A percentile compares a stretch with the other conserved stretches of the same genome.
Evolutionary conservation across 30 jellyfish, hydroid and myxozoan genomes (phyloP).

Genomic region (Pseudorhiza aurosa): DNA sequence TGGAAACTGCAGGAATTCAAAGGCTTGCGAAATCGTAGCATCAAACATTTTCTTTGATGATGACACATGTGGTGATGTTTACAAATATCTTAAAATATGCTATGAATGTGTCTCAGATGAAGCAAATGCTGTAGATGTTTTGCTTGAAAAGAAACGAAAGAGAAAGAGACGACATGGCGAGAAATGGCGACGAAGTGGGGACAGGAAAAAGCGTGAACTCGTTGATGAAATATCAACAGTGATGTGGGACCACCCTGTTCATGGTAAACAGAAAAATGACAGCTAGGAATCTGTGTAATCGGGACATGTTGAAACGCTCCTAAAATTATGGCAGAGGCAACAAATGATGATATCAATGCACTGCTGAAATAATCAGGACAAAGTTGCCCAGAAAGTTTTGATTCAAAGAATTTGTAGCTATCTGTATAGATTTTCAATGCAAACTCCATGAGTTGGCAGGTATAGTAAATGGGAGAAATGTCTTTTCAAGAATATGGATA

Average conservation of each 20-base stretch:
- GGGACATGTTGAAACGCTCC: not conserved
- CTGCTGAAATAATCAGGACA: too few species aligned
- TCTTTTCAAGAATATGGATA: too few species aligned
- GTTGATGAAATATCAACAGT: constrained; percentile 39
- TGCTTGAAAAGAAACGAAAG: constrained; percentile 77
- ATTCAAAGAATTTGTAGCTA: too few species aligned
- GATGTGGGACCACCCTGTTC: constrained; percentile 80
- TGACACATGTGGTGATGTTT: constrained; percentile 88
- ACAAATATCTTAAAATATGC: constrained; percentile 91
- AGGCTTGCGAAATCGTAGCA: constrained; percentile 98
- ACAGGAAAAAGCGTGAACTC: constrained; percentile 49
- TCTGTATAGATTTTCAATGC: too few species aligned
- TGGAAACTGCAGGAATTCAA: constrained; percentile 82
- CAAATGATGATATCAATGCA: too few species aligned
- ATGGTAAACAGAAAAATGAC: constrained; percentile 33
- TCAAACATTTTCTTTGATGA: constrained; percentile 99
- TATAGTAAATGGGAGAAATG: too few species aligned
- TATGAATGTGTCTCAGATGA: constrained; percentile 99
- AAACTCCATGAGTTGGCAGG: too few species aligned
- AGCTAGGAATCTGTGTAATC: not conserved
- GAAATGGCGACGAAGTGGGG: constrained; percentile 73
- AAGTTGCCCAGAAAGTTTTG: too few species aligned
- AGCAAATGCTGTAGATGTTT: constrained; percentile 90
- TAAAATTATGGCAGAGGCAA: not conserved
- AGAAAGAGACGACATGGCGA: constrained; percentile 81